Evolutionary conservation across 2,113 vertebrate genomes (phyloP).

Genomic region (Ageneiosus marmoratus): DNA sequence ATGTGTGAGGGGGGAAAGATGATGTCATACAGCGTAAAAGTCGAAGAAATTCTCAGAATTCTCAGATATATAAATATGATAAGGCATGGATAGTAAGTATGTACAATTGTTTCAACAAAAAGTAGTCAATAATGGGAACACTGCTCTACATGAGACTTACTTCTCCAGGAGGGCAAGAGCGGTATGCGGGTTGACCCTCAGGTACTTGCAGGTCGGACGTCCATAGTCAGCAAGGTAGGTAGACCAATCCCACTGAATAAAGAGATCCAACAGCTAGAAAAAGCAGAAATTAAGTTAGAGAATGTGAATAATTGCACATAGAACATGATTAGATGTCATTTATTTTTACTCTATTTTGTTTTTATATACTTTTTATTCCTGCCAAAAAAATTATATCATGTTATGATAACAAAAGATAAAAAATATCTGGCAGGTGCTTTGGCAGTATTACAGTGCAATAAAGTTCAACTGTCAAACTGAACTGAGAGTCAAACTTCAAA

Average conservation of each 20-base stretch:
- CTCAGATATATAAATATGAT: neutral
- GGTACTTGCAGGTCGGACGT: conserved; percentile 89
- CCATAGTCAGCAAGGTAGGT: conserved; percentile 94
- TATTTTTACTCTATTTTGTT: neutral
- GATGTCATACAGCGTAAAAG: neutral
- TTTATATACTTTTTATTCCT: neutral
- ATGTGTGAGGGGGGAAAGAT: conserved; percentile 32
- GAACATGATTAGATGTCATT: neutral
- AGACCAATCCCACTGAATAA: conserved; percentile 97
- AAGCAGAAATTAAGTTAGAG: neutral
- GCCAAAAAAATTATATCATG: neutral
- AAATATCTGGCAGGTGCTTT: neutral
- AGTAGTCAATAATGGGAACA: neutral
- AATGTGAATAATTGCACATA: neutral
- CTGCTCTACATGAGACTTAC: conserved; percentile 70
- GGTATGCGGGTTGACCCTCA: conserved; percentile 88
- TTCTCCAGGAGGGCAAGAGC: conserved; percentile 91
- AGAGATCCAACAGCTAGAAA: conserved; percentile 88
- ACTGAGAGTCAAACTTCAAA: neutral
- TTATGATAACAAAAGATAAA: neutral
- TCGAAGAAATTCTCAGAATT: neutral
- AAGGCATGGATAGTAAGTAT: neutral
- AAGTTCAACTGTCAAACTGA: neutral
- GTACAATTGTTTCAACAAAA: neutral
- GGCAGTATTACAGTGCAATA: neutral